Evolutionary conservation across 2,797 vertebrate genomes (phyloP).

Genomic region (Sebastes baramenuke): DNA sequence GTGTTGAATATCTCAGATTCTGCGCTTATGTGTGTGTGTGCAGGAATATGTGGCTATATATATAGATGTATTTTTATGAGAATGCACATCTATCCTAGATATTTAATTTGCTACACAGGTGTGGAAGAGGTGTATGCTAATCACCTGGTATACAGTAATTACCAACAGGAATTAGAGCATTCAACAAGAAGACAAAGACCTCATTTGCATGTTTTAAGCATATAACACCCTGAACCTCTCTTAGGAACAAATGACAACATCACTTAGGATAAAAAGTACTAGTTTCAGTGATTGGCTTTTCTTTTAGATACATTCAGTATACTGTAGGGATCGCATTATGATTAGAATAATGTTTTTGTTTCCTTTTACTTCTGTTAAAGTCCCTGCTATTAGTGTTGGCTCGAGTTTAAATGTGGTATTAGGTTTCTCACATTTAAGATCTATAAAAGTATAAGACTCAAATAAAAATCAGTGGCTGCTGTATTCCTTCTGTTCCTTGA

Average conservation of each 20-base stretch:
- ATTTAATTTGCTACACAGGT: conserved; percentile 34
- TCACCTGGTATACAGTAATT: conserved; percentile 27
- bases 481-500: background rate
- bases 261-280: background rate
- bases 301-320: background rate
- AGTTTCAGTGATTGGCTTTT: background rate
- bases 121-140: conserved; percentile 37
- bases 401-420: background rate
- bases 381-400: background rate
- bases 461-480: too few relatives aligned
- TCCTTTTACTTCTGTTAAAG: conserved; percentile 6
- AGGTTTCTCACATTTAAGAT: background rate
- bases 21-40: background rate
- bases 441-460: background rate
- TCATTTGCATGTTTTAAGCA: conserved; percentile 26
- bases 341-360: background rate
- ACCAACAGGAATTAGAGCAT: conserved; percentile 8
- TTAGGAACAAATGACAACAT: background rate
- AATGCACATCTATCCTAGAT: background rate
- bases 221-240: background rate
- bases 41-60: background rate
- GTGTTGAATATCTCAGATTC: conserved; percentile 24
- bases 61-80: background rate
- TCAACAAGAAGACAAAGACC: background rate
- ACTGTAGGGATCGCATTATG: background rate